Evolutionary conservation across 2,888 invertebrate genomes (phyloP).

Genomic region (Lasioglossum oenotherae): DNA sequence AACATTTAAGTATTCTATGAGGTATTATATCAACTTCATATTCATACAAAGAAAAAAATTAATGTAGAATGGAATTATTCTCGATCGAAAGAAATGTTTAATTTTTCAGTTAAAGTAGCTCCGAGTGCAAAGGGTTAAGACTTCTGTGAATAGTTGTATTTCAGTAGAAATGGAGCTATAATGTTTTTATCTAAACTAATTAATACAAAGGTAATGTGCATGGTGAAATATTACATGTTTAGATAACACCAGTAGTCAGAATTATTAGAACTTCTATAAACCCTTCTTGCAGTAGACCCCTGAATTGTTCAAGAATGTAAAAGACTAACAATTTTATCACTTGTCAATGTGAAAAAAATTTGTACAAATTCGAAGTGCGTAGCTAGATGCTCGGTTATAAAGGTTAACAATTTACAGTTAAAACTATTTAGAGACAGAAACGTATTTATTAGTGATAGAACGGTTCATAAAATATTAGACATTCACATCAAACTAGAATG

Average conservation of each 20-base stretch:
- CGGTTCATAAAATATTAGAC: neutral
- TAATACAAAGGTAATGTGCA: neutral
- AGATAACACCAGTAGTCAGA: neutral
- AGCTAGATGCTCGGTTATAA: neutral
- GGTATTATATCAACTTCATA: too few relatives aligned
- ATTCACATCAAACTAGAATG: neutral
- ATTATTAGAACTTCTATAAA: neutral
- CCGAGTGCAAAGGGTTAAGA: too few relatives aligned
- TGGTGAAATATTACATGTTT: neutral
- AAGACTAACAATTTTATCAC: neutral
- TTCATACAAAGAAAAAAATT: too few relatives aligned
- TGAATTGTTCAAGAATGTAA: neutral
- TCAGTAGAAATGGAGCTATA: neutral
- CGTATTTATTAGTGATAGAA: neutral
- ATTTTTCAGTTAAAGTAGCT: too few relatives aligned
- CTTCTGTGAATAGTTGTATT: neutral
- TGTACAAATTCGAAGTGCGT: neutral
- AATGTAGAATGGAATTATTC: too few relatives aligned
- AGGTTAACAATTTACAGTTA: neutral
- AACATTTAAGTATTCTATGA: too few relatives aligned
- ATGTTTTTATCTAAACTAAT: neutral
- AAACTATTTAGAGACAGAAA: neutral
- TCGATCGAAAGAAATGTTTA: too few relatives aligned
- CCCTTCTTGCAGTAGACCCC: neutral
- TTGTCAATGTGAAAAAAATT: neutral